These are phyloP conservation scores for Potamarius usumacintae DNA, from an alignment of 2,113 vertebrate genomes.

Conservation along the genomic window DNA sequence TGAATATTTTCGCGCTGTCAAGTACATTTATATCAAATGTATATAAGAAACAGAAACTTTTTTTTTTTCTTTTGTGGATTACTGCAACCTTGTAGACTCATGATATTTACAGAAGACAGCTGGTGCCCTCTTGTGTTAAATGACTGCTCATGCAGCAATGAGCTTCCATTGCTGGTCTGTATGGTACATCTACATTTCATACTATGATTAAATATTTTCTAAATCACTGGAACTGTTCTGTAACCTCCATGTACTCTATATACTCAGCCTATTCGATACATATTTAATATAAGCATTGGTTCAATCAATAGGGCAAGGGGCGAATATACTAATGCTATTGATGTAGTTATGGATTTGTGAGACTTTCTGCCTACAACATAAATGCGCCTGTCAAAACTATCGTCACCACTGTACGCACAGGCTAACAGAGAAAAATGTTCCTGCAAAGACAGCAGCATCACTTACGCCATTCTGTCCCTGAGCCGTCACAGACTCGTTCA, in stretches of 20 bases:
- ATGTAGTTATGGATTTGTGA: constrained; percentile 32
- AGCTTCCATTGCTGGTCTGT: neutral
- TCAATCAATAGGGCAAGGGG: constrained; percentile 21
- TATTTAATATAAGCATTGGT: constrained; percentile 2
- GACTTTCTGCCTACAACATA: constrained; percentile 21
- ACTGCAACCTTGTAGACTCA: neutral
- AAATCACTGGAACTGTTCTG: neutral
- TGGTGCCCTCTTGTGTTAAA: constrained; percentile 23
- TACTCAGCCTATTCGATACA: neutral
- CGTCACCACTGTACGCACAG: neutral
- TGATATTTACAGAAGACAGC: neutral
- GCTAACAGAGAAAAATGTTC: constrained; percentile 1
- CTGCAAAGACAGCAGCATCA: neutral
- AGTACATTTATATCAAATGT: neutral
- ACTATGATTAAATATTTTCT: neutral
- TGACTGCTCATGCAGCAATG: neutral
- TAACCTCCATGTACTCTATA: neutral
- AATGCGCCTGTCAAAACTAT: constrained; percentile 34
- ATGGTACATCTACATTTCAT: neutral
- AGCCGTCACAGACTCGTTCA: constrained; percentile 1
- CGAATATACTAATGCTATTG: constrained; percentile 34
- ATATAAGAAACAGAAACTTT: too few relatives aligned
- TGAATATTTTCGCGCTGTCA: constrained; percentile 6
- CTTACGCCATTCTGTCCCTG: neutral
- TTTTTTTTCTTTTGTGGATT: neutral